Evolutionary conservation across 2,888 invertebrate genomes (phyloP), one percentile per base, ranked within the genome.

Genomic region (Drosophila mulleri): DNA sequence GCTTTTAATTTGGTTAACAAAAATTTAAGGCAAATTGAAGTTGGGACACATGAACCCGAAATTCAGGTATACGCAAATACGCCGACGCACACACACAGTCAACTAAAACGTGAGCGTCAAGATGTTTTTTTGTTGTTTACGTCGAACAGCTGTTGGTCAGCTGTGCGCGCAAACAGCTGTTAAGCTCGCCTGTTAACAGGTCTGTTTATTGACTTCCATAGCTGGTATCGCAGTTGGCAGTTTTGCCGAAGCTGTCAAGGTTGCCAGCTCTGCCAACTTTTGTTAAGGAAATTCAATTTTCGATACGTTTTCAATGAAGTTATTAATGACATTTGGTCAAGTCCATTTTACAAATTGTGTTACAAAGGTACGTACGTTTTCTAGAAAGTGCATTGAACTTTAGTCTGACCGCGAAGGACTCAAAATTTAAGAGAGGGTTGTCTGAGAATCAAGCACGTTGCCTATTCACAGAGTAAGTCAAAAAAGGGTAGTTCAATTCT

Each of bases 301-400:
- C 32, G 42, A 50, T 39, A n/a, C 35, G 39, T n/a, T 39, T 35
- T 37, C 2, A 23, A 52, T 16, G 0, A 41, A 54, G 7, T 18
- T 8, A 1, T 18, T 12, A 29, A 41, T 2, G 0, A 53, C 20
- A 16, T 9, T 26, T 29, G 7, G 14, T 18, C 0, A 3, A 8
- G 4, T 41, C 11, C 12, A 56, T 42, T 18, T 41, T 14, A 1
- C 18, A 42, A 14, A n/a, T 39, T 42, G 54, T 20, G 35, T 14
- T 12, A 7, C 20, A 54, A 56, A 35, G 39, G 20, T 37, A 39
- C 50, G 29, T 41, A 39, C 58, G 35, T 16, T 41, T 50, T 56
- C 20, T 6, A 72, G 80, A 35, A 65, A 86, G 83, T 86, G 79
- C 88, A 88, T 75, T 88, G 80, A 89, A 88, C 86, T 84, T 67